Conservation (phyloP, 2,113 vertebrate genomes). For the Crotalus viridis region DNA sequence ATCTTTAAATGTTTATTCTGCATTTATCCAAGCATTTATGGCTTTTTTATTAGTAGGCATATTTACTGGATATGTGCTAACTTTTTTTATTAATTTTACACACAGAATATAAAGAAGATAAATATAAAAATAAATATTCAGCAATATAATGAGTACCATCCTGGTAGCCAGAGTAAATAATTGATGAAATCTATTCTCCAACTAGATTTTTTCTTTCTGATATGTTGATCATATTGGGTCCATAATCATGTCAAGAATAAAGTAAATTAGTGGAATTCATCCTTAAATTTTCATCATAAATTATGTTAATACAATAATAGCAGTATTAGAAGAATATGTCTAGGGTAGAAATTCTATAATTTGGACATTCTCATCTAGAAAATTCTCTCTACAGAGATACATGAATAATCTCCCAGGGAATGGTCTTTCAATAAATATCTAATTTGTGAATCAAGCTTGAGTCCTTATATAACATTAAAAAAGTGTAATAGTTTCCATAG, state of each 20-base stretch:
- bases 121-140: not conserved
- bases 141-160: not conserved
- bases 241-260: not conserved
- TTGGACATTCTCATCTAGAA: not conserved
- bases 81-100: not conserved
- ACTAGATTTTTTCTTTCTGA: not conserved
- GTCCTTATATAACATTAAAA: not conserved
- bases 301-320: not conserved
- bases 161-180: not conserved
- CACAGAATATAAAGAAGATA: not conserved
- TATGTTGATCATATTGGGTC: not conserved
- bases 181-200: not conserved
- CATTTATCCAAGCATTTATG: not conserved
- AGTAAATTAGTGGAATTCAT: not conserved
- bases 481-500: not conserved
- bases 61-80: not conserved
- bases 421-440: not conserved
- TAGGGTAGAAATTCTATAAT: not conserved
- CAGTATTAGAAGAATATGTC: not conserved
- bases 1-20: not conserved
- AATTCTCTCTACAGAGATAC: not conserved
- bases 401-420: not conserved
- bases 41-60: not conserved
- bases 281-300: not conserved
- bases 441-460: not conserved